Conservation (phyloP, 2,113 vertebrate genomes). For the Litocranius walleri region DNA sequence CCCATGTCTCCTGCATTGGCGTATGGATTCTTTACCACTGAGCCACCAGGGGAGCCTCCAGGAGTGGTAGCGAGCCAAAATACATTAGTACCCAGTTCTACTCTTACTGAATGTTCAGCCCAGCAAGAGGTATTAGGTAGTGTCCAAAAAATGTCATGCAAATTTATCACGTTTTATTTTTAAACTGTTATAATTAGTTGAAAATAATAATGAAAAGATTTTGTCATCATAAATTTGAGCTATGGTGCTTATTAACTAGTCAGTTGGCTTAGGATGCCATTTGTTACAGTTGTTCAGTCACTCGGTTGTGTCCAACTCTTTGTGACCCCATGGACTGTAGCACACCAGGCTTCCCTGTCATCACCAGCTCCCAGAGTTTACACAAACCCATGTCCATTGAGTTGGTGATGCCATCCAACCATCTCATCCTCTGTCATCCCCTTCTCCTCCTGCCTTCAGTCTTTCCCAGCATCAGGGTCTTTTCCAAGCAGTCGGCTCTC, state of each 20-base stretch:
- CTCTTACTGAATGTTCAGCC: background rate
- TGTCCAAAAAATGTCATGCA: background rate
- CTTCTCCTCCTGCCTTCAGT: background rate
- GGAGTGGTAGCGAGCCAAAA: background rate
- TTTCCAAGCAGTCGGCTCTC: accelerated
- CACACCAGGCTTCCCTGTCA: background rate
- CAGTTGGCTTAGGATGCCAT: background rate
- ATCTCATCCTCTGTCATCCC: background rate
- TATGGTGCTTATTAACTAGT: background rate
- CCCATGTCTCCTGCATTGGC: background rate
- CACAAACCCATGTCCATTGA: background rate
- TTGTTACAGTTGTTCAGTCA: background rate
- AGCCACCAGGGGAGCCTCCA: background rate
- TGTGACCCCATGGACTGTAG: background rate
- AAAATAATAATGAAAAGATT: background rate
- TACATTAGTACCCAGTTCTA: background rate
- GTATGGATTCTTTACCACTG: background rate
- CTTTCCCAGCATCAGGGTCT: background rate
- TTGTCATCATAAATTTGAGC: background rate
- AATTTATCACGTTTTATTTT: background rate
- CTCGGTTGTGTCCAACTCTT: background rate
- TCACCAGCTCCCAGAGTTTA: accelerated
- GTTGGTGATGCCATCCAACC: background rate
- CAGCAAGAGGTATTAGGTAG: background rate
- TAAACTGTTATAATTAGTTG: background rate